These are phyloP conservation scores for Anguilla japonica DNA, from an alignment of 2,113 vertebrate genomes.

Conservation along the genomic window DNA sequence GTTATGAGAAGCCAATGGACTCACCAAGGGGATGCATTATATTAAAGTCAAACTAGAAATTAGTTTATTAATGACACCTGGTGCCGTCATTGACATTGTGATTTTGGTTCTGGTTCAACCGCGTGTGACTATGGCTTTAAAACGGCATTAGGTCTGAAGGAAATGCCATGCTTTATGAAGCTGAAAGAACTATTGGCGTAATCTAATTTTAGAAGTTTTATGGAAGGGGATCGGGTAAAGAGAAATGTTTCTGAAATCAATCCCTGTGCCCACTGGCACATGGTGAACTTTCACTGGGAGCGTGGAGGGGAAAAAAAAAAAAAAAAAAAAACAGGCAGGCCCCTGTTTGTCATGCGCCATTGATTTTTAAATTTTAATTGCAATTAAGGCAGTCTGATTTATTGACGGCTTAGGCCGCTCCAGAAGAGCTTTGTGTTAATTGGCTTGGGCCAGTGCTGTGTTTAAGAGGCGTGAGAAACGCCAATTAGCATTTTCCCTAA, in stretches of 20 bases:
- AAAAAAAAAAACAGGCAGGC: conserved; percentile 55
- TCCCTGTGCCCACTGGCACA: neutral
- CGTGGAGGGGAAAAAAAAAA: conserved; percentile 27
- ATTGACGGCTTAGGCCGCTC: conserved; percentile 54
- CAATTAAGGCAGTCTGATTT: conserved; percentile 68
- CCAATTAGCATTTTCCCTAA: conserved; percentile 23
- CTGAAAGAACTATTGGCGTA: neutral
- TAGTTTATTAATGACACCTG: neutral
- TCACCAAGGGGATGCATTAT: neutral
- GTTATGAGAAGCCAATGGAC: no score
- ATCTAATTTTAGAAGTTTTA: neutral
- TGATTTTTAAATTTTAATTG: conserved; percentile 65
- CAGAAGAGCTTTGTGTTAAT: conserved; percentile 57
- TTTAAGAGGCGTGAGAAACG: conserved; percentile 61
- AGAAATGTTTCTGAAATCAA: neutral
- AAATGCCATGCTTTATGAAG: neutral
- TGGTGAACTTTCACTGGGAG: conserved; percentile 48
- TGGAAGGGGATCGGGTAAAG: neutral
- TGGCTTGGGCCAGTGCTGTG: conserved; percentile 55
- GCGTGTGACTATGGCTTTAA: neutral
- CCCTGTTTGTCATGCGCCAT: conserved; percentile 60
- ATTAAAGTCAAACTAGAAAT: neutral
- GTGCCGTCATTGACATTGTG: neutral
- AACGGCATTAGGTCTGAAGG: neutral
- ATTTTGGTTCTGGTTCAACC: neutral